Evolutionary conservation across 1,140 invertebrate genomes (phyloP), one percentile per base, ranked within the genome.

Genomic region (Drosophila funebris): DNA sequence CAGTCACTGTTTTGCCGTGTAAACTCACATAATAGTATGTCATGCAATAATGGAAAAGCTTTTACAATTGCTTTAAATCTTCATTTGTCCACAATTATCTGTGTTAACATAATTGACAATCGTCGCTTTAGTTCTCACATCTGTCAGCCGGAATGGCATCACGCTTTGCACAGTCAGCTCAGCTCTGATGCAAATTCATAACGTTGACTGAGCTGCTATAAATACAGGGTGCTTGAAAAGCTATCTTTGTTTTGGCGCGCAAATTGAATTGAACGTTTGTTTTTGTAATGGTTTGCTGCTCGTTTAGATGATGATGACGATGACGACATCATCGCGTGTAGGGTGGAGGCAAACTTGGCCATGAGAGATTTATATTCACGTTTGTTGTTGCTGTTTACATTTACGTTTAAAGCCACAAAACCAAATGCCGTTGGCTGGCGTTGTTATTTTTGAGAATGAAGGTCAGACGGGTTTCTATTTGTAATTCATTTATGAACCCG

Each of bases 301-400:
- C 29, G 11, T 60, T 48, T 44, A 27, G 16, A 37, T 43, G 83
- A 88, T 88, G 82, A 78, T 83, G 80, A 81, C 78, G 83, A 88
- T 88, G 82, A 78, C 82, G 80, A 81, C 78, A 91, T 70, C 62
- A n/a, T 48, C 39, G 39, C 13, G 8, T 29, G 36, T 2, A 46
- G 24, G 62, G 44, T 29, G 53, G 62, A 8, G 53, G 53, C 11
- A 27, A 43, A 57, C 31, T 22, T 46, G 63, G 63, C 63, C 74
- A 60, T 72, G 66, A 78, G 39, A 73, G 46, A 66, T 66, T 69
- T 18, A 43, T 70, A 67, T 76, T 74, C 57, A 66, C 43, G 60
- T 79, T 58, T 33, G 43, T 13, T 41, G 39, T 36, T 43, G n/a
- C n/a, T 43, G 54, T 63, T 57, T 24, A n/a, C n/a, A n/a, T n/a